Evolutionary conservation across 2,888 invertebrate genomes (phyloP), one percentile per base, ranked within the genome.

Genomic region (Trachelus tabidus): DNA sequence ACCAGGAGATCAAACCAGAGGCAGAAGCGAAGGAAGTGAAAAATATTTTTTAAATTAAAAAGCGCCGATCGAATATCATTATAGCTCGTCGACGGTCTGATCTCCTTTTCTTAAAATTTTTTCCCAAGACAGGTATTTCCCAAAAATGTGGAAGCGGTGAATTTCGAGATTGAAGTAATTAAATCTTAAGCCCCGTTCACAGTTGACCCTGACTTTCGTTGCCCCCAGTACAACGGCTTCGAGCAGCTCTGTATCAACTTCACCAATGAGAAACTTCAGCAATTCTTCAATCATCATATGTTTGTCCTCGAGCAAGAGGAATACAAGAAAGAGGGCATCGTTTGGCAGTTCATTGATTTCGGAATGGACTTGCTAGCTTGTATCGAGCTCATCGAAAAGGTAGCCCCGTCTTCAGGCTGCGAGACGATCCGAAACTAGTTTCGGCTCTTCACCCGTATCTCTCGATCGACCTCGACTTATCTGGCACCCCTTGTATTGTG

Each of bases 281-380:
- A 99, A 94, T 99, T 99, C 95, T 99, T 99, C 96, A 99, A 99
- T 94, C 99, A 99, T 93, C 97, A 98, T 96, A 99, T 99, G 99
- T 99, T 99, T 93, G 98, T 99, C 87, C 94, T 99, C 93, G 99
- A 99, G 93, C 99, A 99, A 95, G 98, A 99, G 93, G 99, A 99
- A 92, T 99, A 99, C 94, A 98, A 97, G 92, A 95, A 94, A 91
- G 99, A 99, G 93, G 98, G 98, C 91, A 99, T 99, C 93, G 95
- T 96, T 90, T 99, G 99, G 99, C 96, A 95, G 92, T 99, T 99
- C 94, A 99, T 99, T 94, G 99, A 99, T 94, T 99, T 99, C 93
- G 99, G 99, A 93, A 98, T 99, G 97, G 99, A 99, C 93, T 95
- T 99, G 93, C 95, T 97, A 92, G 97, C 98, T 93, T 99, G 98